Conservation (phyloP, 2,113 vertebrate species). For the Percopsis transmontana region DNA sequence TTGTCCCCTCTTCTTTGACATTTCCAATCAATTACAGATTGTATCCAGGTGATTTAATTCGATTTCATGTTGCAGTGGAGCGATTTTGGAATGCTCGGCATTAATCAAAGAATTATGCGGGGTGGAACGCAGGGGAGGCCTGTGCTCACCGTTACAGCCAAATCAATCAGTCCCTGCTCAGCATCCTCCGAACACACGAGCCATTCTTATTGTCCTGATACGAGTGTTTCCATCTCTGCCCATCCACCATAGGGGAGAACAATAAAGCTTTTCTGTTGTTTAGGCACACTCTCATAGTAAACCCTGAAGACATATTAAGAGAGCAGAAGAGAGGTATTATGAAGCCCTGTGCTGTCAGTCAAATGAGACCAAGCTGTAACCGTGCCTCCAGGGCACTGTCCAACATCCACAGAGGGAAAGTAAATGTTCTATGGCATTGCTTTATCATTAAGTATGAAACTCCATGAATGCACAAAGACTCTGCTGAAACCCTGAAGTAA, state of each 20-base stretch:
- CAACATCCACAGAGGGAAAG: neutral
- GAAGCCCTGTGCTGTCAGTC: conserved; percentile 23
- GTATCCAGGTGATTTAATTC: conserved; percentile 79
- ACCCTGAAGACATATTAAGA: conserved; percentile 22
- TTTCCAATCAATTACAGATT: conserved; percentile 77
- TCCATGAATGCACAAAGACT: neutral
- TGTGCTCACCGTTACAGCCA: conserved; percentile 64
- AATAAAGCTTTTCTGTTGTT: conserved; percentile 16
- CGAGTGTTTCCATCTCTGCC: conserved; percentile 20
- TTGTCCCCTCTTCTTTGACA: conserved; percentile 51
- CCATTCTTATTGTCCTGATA: conserved; percentile 45
- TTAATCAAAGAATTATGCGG: conserved; percentile 78
- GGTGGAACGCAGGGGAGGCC: conserved; percentile 63
- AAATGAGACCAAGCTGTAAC: neutral
- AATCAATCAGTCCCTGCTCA: conserved; percentile 72
- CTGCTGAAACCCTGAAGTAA: neutral
- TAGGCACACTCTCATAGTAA: conserved; percentile 19
- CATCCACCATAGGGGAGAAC: conserved; percentile 11
- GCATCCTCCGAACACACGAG: conserved; percentile 32
- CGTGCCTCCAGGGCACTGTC: neutral
- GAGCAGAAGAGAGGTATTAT: neutral
- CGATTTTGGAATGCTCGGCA: conserved; percentile 65
- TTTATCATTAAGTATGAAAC: conserved; percentile 16
- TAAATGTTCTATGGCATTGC: neutral
- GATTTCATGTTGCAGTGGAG: conserved; percentile 71